Conservation (phyloP, 2,113 vertebrate genomes). For the Microcebus griseorufus region DNA sequence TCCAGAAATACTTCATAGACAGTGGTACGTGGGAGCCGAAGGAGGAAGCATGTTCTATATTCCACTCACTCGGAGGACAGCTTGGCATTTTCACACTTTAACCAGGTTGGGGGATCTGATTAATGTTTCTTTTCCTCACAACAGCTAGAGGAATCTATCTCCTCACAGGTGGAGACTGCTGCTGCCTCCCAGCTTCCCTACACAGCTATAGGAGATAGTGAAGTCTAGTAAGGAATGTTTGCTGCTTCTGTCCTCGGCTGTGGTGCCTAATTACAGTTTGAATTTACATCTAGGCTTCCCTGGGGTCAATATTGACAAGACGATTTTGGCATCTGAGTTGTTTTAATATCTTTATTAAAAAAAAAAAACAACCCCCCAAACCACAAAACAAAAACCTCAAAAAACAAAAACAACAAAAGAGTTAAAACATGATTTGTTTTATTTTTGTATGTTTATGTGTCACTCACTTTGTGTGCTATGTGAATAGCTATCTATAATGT, state of each 20-base stretch:
- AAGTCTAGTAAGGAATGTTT: not conserved
- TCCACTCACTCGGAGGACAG: not conserved
- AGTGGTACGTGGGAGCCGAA: not conserved
- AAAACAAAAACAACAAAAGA: not conserved
- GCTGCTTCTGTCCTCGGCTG: not conserved
- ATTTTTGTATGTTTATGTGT: constrained; percentile 83
- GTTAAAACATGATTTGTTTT: constrained; percentile 71
- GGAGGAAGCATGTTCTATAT: accelerated
- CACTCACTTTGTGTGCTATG: constrained; percentile 64
- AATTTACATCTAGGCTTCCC: not conserved
- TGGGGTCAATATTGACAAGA: not conserved
- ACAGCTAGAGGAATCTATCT: constrained; percentile 25
- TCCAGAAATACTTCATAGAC: not conserved
- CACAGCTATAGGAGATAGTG: not conserved
- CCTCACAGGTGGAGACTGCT: not conserved
- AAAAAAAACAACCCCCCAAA: not conserved
- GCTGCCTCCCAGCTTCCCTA: not conserved
- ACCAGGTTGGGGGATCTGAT: not conserved
- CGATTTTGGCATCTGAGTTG: constrained; percentile 22
- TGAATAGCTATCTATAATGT: constrained; percentile 77
- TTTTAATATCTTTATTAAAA: constrained; percentile 27
- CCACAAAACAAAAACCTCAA: not conserved
- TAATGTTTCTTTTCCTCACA: constrained; percentile 52
- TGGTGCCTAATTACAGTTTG: not conserved
- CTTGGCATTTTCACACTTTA: not conserved